Evolutionary conservation across 1,140 invertebrate species (phyloP), one percentile per base, ranked within the genome.

Genomic region (Musca vetustissima): DNA sequence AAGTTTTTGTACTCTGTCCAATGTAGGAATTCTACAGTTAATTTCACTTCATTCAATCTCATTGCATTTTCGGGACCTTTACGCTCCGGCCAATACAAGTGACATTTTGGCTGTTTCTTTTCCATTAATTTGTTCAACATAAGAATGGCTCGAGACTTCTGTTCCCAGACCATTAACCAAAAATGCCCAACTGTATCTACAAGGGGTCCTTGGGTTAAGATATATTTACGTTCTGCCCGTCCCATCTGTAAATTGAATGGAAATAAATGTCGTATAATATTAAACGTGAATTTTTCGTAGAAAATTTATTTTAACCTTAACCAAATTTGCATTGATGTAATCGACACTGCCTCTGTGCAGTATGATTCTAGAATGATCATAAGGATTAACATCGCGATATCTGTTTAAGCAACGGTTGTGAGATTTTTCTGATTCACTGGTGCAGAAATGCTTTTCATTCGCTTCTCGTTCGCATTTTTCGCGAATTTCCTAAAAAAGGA

Each of bases 111-210:
- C 82, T 92, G 92, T 83, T 92, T 92, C 81, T 97, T 97, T 84
- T 99, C 96, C 70, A 97, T 91, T 25, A 97, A 85, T 86, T 93
- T 95, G 83, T 98, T 99, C 55, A 98, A 86, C 97, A 99, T 98
- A 43, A 98, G 84, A 75, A 98, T 91, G 21, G 92, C 95, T 83
- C 88, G 92, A 68, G 89, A 90, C 66, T 93, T 90, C 83, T 98
- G 95, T 85, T 98, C 95, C 97, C 96, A 98, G 9, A 98, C 89
- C 96, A 98, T 98, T 22, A 96, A 83, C 97, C 97, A 99, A 83
- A 98, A 98, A 82, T 99, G 96, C 57, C 89, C 89, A 64, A 92
- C 88, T 22, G 96, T 98, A 72, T 89, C 87, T 69, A 88, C 86
- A 64, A 98, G 84, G 8, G 97, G 96, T 66, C 97, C 96, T 87